Percentiles rank a stretch among this genome's conserved stretches.
These are phyloP conservation scores for Oceanodroma leucorhoa DNA, from an alignment of 2,797 vertebrate species.

Conservation along the genomic window DNA sequence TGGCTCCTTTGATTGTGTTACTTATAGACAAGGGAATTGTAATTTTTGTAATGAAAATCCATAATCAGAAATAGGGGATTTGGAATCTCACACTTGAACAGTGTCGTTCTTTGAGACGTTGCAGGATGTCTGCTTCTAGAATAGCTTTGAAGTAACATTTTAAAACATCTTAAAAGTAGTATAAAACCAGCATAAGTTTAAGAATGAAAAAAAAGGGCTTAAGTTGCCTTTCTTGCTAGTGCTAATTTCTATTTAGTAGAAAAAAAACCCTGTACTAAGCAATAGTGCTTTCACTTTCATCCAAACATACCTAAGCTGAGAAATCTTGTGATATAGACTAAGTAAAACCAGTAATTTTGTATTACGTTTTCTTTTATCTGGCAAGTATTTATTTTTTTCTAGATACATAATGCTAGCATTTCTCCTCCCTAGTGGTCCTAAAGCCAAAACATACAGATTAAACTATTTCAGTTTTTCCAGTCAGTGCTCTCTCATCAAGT, in stretches of 20 bases:
- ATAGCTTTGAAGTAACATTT: neutral
- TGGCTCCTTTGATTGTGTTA: conserved; percentile 5
- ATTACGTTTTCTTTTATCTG: neutral
- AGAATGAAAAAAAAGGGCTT: neutral
- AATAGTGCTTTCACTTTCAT: neutral
- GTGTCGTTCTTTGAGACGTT: neutral
- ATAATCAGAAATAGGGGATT: neutral
- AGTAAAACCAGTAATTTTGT: neutral
- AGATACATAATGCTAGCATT: neutral
- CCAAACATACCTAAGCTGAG: neutral
- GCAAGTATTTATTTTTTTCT: neutral
- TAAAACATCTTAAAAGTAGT: neutral
- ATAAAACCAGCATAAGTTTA: neutral
- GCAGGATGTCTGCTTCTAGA: conserved; percentile 27
- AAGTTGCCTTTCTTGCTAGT: neutral
- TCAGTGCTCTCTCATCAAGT: neutral
- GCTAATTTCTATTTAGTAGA: neutral
- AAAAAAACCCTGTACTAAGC: neutral
- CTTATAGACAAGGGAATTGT: conserved; percentile 14
- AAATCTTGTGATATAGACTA: neutral
- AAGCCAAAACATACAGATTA: neutral
- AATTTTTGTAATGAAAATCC: neutral
- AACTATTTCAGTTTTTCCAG: neutral
- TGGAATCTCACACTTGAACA: neutral
- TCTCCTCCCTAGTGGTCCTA: neutral